Conservation (phyloP, 1,140 invertebrate genomes). For the Oedothorax gibbosus region DNA sequence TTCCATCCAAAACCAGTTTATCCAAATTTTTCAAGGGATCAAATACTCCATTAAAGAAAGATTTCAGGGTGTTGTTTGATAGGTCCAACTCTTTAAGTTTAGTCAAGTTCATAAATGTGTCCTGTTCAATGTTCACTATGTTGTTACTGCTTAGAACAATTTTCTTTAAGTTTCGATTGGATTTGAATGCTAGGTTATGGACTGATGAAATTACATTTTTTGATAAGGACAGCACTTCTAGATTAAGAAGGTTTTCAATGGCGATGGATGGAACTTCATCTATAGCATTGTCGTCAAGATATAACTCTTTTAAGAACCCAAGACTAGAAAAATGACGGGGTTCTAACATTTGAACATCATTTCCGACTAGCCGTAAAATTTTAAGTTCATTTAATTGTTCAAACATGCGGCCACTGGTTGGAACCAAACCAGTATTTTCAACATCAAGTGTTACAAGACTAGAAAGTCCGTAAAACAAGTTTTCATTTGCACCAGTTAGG, state of each 20-base stretch:
- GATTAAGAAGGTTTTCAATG: slow-evolving; percentile 77
- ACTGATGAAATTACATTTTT: slow-evolving; percentile 64
- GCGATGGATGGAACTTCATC: slow-evolving; percentile 81
- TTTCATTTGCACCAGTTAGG: slow-evolving; percentile 61
- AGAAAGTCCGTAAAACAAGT: slow-evolving; percentile 63
- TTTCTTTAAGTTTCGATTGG: slow-evolving; percentile 62
- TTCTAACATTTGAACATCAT: slow-evolving; percentile 73
- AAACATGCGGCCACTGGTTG: slow-evolving; percentile 61
- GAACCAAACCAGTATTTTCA: slow-evolving; percentile 56
- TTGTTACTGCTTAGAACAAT: slow-evolving; percentile 77
- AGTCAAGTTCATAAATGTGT: slow-evolving; percentile 76
- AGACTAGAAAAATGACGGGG: slow-evolving; percentile 73
- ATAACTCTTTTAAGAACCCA: slow-evolving; percentile 78
- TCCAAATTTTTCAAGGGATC: slow-evolving; percentile 73
- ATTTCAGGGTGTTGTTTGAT: slow-evolving; percentile 79
- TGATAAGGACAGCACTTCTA: slow-evolving; percentile 72
- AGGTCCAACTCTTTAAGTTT: slow-evolving; percentile 81
- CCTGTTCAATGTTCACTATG: slow-evolving; percentile 78
- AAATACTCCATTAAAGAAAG: slow-evolving; percentile 86
- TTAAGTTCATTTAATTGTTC: slow-evolving; percentile 75
- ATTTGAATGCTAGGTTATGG: slow-evolving; percentile 57
- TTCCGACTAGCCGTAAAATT: slow-evolving; percentile 78
- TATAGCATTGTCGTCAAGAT: slow-evolving; percentile 79
- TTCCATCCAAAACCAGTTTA: slow-evolving; percentile 82
- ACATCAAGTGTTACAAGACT: slow-evolving; percentile 34